Evolutionary conservation across 2,888 invertebrate genomes (phyloP), one percentile per base, ranked within the genome.

Genomic region (Ryuthela nishihirai): DNA sequence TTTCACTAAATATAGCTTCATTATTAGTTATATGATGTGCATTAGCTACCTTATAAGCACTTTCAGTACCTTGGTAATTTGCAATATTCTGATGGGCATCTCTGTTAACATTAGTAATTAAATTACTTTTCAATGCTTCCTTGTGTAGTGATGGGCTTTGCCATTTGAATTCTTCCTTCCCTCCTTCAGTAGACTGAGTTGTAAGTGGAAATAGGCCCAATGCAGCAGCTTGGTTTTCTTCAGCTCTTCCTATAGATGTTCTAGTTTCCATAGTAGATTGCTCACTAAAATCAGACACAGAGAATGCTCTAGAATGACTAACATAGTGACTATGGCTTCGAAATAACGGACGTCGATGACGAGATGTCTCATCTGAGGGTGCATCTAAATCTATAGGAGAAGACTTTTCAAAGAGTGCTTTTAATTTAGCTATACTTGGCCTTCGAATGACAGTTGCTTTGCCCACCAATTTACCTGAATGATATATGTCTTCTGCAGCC

Each of bases 391-490:
- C 41, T 21, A 29, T 40, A 36, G 32, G 46, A 23, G 48, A 40
- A 12, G 58, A 56, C 40, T 65, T 67, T 29, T 64, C 66, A 58
- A 67, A 65, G 12, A 68, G 42, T 21, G 65, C 65, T 54, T 67
- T 66, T 40, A 66, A 42, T 54, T 62, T 58, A 12, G 67, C 65
- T 50, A 67, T 66, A 46, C 66, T 65, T 9, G 67, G 66, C 36
- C 67, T 48, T 5, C 67, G 41, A 25, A 67, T 67, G 10, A 67
- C 67, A 34, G 67, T 67, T 17, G 67, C 67, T 50, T 64, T 65
- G 7, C 67, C 67, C 18, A 67, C 63, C 15, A 67, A 38, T 41
- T 65, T 66, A 21, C 65, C 65, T 18, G 50, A 39, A 40, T 48
- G 48, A 12, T 21, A 34, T 21, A 26, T 20, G 23, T 56, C 44